These are phyloP conservation scores for Erinaceus europaeus DNA, from an alignment of 2,113 vertebrate species.

Conservation along the genomic window DNA sequence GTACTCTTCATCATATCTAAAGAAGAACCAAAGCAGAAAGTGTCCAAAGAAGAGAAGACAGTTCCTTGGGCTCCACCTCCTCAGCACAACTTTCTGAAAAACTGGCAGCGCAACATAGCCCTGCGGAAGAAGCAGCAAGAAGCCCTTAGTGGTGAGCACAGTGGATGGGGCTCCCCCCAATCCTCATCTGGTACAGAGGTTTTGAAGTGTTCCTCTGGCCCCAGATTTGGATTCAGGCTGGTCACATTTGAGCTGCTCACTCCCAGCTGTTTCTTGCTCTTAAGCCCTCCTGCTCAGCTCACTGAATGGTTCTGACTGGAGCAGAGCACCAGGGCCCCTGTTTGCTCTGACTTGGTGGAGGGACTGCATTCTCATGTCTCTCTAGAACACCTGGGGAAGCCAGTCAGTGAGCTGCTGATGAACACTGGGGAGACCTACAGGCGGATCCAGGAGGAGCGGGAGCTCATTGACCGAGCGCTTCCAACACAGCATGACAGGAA, in stretches of 20 bases:
- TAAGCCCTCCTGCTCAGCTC: background rate
- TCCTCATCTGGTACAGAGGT: background rate
- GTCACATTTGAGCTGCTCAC: background rate
- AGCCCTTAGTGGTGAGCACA: slow-evolving; percentile 85
- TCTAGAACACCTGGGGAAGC: slow-evolving; percentile 85
- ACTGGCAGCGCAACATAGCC: slow-evolving; percentile 87
- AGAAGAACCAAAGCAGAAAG: slow-evolving; percentile 24
- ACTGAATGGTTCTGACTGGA: background rate
- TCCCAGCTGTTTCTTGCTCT: background rate
- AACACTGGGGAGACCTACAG: slow-evolving; percentile 84
- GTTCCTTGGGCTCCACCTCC: background rate
- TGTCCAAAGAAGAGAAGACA: slow-evolving; percentile 28
- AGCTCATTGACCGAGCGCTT: slow-evolving; percentile 82
- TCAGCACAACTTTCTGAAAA: slow-evolving; percentile 86
- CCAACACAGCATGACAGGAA: slow-evolving; percentile 84
- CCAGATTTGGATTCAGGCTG: background rate
- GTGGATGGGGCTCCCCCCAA: accelerated
- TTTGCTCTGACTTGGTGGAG: background rate
- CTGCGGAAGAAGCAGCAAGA: slow-evolving; percentile 86
- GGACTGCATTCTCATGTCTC: background rate
- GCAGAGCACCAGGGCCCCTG: background rate
- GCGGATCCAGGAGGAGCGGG: slow-evolving; percentile 86
- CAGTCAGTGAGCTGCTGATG: slow-evolving; percentile 87
- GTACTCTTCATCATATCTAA: slow-evolving; percentile 25
- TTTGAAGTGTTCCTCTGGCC: background rate